Evolutionary conservation across 1,140 invertebrate genomes (phyloP), one percentile per base, ranked within the genome.

Genomic region (Telenomus remus): DNA sequence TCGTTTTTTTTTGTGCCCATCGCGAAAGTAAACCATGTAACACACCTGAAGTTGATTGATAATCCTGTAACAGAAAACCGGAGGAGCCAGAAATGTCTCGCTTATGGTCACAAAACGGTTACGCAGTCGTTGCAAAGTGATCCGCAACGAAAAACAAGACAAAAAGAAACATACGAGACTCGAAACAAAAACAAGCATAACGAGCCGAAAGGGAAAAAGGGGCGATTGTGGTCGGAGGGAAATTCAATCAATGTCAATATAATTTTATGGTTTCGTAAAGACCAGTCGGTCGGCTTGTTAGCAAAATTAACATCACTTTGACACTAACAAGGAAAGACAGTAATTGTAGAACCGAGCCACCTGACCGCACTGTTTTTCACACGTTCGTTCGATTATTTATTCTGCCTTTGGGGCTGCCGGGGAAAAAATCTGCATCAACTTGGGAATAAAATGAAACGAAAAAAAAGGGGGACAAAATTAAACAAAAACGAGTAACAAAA

Each of bases 1-100:
- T n/a, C n/a, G 6, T 13, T 55, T 65, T 63, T 54, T 65, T 42
- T 42, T 54, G 14, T 27, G 19, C 19, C 19, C 54, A 48, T 27
- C 60, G 70, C 55, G 73, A 76, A 76, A 76, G 73, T 76, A 66
- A 50, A 55, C 56, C 66, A 59, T 64, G 73, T 70, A 76, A 76
- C 69, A 53, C 35, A 35, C 60, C 33, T 55, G 54, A 51, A 65
- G 59, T 69, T 69, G 64, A 70, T 74, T 63, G 51, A 68, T 68
- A 46, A 51, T n/a, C 33, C 60, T 51, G 63, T 74, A 68, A 74
- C 46, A 65, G 71, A 68, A 27, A 74, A 63, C 72, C 65, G 65
- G 72, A 54, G 59, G 54, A 39, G 49, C 50, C 55, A 64, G 59
- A 12, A 42, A 64, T 64, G 54, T 59, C 65, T 76, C 65, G 44